Evolutionary conservation across 2,888 invertebrate species (phyloP), one percentile per base, ranked within the genome.

Genomic region (Bursaphelenchus okinawaensis): DNA sequence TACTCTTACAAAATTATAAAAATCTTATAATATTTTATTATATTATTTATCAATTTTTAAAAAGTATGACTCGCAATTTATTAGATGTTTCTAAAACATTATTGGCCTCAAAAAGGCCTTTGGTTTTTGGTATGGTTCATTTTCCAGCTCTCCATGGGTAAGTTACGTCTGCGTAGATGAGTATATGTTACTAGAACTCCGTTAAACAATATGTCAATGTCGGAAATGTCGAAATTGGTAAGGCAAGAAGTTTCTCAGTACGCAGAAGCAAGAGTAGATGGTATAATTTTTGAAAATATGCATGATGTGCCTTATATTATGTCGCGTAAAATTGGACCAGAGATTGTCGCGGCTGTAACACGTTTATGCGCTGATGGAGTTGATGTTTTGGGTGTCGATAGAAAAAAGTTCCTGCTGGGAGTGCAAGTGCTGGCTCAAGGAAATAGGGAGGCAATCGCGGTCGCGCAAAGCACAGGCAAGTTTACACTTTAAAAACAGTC

Each of bases 401-500:
- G 74, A 51, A 29, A 63, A 55, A 52, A 72, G 40, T 27, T 81
- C 22, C 82, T 84, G 7, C 76, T 85, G 4, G 86, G 86, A 19
- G 78, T 85, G 4, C 83, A 89, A 86, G 86, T 91, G 65, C 84
- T 91, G 62, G 89, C 91, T n/a, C 88, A 88, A 54, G 89, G 88
- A 12, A 91, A 91, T 82, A 86, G 85, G 68, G 88, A 90, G 83
- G 90, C 91, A 0, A 67, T 91, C 55, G 89, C 90, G 7, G 87
- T 90, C 1, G 90, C 90, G 0, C 87, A 88, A 76, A 88, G 89
- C 23, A 86, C 88, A 63, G 86, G 87, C 85, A 7, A 60, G 26
- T 26, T 2, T 56, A 28, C 3, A 20, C 12, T n/a, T 9, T 7
- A 12, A 63, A 4, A 12, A 40, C 65, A n/a, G n/a, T n/a, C n/a